A percentile compares a stretch with the other conserved stretches of the same genome.
These are phyloP conservation scores for Nemopilema nomurai DNA, from an alignment of 30 jellyfish, hydroid and myxozoan genomes.

Conservation along the genomic window DNA sequence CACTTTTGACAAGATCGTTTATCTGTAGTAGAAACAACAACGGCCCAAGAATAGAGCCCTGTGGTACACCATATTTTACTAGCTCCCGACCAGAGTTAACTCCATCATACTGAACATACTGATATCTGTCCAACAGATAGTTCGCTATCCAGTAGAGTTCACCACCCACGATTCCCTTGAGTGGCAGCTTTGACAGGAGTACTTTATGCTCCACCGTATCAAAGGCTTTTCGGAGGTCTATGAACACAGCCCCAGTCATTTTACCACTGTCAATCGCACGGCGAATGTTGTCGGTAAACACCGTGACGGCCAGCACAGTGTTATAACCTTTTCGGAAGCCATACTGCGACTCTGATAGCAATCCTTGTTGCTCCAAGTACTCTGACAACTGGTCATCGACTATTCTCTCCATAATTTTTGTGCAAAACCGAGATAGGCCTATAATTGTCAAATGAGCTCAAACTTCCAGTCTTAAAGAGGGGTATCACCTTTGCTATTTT, in stretches of 20 bases:
- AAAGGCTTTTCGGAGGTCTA: constrained; percentile 20
- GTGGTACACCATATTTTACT: constrained; percentile 40
- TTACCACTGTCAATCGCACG: constrained; percentile 3
- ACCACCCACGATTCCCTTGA: constrained; percentile 17
- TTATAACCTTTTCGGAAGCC: constrained; percentile 43
- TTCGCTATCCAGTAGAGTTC: constrained; percentile 33
- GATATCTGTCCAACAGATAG: constrained; percentile 12
- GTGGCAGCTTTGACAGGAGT: constrained; percentile 10
- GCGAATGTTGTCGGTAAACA: constrained; percentile 25
- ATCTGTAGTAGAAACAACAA: constrained; percentile 6
- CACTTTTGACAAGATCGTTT: constrained; percentile 41
- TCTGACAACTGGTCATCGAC: constrained; percentile 19
- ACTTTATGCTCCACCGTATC: not conserved
- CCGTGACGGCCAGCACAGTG: constrained; percentile 27
- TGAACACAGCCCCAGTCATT: constrained; percentile 5
- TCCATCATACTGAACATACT: constrained; percentile 45
- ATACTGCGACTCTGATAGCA: constrained; percentile 36
- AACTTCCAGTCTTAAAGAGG: constrained; percentile 54
- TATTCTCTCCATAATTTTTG: constrained; percentile 47
- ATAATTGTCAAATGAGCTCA: constrained; percentile 45
- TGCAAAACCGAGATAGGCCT: constrained; percentile 68
- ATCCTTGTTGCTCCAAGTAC: constrained; percentile 22
- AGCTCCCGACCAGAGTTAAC: constrained; percentile 34
- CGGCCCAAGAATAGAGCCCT: constrained; percentile 23
- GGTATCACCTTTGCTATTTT: constrained; percentile 32